Evolutionary conservation across 2,888 invertebrate species (phyloP).

Genomic region (Melanophora roralis): DNA sequence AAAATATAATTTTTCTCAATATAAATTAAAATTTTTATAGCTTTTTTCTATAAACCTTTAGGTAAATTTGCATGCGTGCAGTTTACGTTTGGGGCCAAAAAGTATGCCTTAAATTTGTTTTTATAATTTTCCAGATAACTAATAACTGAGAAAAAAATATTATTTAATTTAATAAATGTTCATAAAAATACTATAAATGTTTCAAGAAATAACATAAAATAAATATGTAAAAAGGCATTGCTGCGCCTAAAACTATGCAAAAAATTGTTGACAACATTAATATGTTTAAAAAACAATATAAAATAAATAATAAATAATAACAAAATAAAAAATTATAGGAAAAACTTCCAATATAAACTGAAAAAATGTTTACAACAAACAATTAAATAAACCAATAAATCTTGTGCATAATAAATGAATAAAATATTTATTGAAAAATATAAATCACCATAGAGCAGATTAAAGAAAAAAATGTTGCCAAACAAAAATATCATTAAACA

Average conservation of each 20-base stretch:
- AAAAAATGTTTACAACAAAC: slow-evolving; percentile 32
- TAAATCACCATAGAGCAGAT: slow-evolving; percentile 23
- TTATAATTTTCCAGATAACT: slow-evolving; percentile 14
- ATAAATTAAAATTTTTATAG: too few relatives aligned
- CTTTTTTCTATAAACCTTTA: too few relatives aligned
- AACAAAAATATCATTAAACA: background rate
- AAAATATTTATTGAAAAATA: slow-evolving; percentile 34
- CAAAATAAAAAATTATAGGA: background rate
- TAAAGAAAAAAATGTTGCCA: background rate
- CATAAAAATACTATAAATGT: slow-evolving; percentile 3
- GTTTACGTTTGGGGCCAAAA: background rate
- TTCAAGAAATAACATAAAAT: background rate
- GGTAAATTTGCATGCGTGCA: too few relatives aligned
- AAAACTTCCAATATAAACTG: background rate
- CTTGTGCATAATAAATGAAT: slow-evolving; percentile 25
- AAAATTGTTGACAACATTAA: background rate
- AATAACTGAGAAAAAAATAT: background rate
- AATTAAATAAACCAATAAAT: slow-evolving; percentile 49
- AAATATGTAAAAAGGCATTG: slow-evolving; percentile 4
- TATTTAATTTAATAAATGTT: slow-evolving; percentile 6
- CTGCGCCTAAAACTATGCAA: slow-evolving; percentile 64
- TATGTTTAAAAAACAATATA: slow-evolving; percentile 21
- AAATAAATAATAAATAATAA: too few relatives aligned
- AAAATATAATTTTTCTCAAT: too few relatives aligned
- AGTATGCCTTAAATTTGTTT: slow-evolving; percentile 22